A percentile compares a stretch with the other conserved stretches of the same genome.
phyloP scores from a whole-genome alignment of 2,888 invertebrate species.

The Caenorhabditis sp. region DNA sequence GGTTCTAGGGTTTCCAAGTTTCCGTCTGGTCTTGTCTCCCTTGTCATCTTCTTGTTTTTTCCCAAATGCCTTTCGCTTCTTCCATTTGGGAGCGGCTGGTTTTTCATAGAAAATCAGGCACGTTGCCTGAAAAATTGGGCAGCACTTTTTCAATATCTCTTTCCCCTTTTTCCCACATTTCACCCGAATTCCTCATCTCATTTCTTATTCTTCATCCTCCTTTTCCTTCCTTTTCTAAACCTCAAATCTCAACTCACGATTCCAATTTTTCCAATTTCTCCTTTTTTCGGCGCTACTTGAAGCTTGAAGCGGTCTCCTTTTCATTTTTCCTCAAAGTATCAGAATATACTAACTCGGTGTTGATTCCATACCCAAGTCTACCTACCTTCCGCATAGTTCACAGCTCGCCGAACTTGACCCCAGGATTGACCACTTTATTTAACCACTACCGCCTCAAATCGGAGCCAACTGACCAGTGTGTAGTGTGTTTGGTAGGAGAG shows the following conservation, averaged over 20 bases:
- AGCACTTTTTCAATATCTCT: too few relatives aligned
- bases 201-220: constrained; percentile 35
- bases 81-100: too few relatives aligned
- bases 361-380: not conserved
- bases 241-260: constrained; percentile 17
- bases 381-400: constrained; percentile 6
- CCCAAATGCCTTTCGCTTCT: not conserved
- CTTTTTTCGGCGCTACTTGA: constrained; percentile 13
- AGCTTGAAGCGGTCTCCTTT: not conserved
- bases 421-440: constrained; percentile 51
- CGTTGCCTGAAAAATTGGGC: constrained; percentile 6
- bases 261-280: not conserved
- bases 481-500: constrained; percentile 30
- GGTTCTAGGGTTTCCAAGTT: too few relatives aligned
- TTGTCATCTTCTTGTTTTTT: not conserved
- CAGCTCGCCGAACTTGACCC: constrained; percentile 43
- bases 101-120: too few relatives aligned
- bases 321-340: not conserved
- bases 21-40: too few relatives aligned
- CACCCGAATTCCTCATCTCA: constrained; percentile 23
- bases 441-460: constrained; percentile 37
- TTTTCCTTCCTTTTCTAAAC: not conserved
- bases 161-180: not conserved
- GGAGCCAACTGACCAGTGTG: constrained; percentile 44
- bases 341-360: not conserved